Conservation (phyloP, 2,888 invertebrate genomes). For the Leptinotarsa peninsularis region DNA sequence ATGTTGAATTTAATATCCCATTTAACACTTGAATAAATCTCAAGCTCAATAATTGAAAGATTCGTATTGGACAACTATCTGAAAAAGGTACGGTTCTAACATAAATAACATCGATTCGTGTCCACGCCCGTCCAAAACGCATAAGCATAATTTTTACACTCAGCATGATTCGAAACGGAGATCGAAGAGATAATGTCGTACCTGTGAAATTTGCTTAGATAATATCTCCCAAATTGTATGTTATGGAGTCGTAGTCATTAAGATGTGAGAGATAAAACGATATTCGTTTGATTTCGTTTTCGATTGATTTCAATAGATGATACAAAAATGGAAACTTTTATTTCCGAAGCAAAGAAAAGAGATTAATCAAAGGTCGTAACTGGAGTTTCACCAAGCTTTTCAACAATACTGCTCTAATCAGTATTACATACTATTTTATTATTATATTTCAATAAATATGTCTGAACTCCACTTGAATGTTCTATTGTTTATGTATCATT, state of each 20-base stretch:
- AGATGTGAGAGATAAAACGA: conserved; percentile 37
- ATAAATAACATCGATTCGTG: conserved; percentile 33
- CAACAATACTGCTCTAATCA: too few species aligned
- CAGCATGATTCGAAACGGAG: conserved; percentile 34
- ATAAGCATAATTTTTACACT: conserved; percentile 33
- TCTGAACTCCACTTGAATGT: too few species aligned
- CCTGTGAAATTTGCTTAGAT: conserved; percentile 41
- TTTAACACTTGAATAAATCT: too few species aligned
- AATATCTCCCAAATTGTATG: conserved; percentile 39
- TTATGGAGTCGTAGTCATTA: conserved; percentile 38
- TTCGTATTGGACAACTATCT: not conserved
- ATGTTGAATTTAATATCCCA: too few species aligned
- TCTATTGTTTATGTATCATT: too few species aligned
- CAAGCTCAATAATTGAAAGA: not conserved
- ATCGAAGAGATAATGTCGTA: conserved; percentile 33
- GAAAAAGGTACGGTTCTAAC: conserved; percentile 7
- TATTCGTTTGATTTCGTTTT: conserved; percentile 1
- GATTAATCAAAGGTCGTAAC: not conserved
- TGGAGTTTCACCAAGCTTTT: not conserved
- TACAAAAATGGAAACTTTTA: not conserved
- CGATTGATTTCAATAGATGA: not conserved
- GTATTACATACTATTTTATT: too few species aligned
- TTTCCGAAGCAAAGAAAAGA: not conserved
- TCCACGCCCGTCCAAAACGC: conserved; percentile 33
- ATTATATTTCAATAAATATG: too few species aligned